Evolutionary conservation across 2,113 vertebrate genomes (phyloP).

Genomic region (Pituophis catenifer): DNA sequence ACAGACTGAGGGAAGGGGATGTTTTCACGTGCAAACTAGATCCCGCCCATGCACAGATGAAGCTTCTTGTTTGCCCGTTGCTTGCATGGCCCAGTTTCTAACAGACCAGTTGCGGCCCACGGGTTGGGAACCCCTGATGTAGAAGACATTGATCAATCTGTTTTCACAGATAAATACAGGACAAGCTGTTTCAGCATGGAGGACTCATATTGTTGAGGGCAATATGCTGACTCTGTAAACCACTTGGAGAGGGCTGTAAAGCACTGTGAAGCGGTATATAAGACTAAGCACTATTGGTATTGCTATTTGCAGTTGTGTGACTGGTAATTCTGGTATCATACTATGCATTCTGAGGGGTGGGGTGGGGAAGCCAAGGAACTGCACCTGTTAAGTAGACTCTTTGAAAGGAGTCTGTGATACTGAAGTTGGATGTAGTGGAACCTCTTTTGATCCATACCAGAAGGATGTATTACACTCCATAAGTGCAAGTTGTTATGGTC

Average conservation of each 20-base stretch:
- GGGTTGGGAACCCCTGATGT: not conserved
- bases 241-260: not conserved
- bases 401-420: not conserved
- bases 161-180: not conserved
- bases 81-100: not conserved
- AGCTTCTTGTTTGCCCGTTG: not conserved
- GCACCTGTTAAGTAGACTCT: not conserved
- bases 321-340: not conserved
- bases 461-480: accelerated
- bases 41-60: not conserved
- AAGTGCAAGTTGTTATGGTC: not conserved
- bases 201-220: not conserved
- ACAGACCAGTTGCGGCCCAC: not conserved
- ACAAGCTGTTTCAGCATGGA: not conserved
- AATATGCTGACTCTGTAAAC: not conserved
- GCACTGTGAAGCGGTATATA: not conserved
- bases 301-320: not conserved
- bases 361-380: not conserved
- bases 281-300: not conserved
- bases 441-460: not conserved
- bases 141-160: not conserved
- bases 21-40: not conserved
- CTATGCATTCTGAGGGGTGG: not conserved
- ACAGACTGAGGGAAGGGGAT: not conserved
- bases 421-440: not conserved